Conservation (phyloP, 2,113 vertebrate genomes). For the Erythrolamprus reginae region DNA sequence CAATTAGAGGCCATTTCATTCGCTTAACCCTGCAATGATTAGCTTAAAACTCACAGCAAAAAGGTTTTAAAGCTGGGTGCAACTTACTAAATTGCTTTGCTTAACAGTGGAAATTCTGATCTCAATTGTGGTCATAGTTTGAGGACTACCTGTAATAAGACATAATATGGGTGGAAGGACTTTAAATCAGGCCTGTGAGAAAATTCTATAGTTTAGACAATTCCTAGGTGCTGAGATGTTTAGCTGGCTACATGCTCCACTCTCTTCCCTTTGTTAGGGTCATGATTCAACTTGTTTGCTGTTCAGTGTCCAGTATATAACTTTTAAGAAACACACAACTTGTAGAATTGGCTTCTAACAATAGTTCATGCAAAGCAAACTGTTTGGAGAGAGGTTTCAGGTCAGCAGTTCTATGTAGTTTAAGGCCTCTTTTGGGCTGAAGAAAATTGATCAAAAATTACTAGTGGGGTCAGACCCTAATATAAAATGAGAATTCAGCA, state of each 20-base stretch:
- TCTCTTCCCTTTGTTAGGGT: not conserved
- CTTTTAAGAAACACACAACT: not conserved
- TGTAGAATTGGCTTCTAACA: not conserved
- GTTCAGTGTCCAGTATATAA: not conserved
- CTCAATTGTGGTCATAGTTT: not conserved
- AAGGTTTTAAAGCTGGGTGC: not conserved
- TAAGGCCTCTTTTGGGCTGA: not conserved
- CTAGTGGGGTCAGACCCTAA: not conserved
- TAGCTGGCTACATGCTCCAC: not conserved
- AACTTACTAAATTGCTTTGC: not conserved
- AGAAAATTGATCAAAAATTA: not conserved
- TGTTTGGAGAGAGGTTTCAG: not conserved
- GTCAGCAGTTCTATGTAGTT: not conserved
- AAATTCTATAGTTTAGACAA: not conserved
- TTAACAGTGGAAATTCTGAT: not conserved
- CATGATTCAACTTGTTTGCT: not conserved
- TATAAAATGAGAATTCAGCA: not conserved
- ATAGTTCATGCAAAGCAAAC: not conserved
- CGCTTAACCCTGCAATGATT: not conserved
- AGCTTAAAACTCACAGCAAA: not conserved
- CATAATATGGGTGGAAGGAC: not conserved
- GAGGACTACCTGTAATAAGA: not conserved
- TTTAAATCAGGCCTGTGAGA: not conserved
- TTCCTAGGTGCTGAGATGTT: not conserved
- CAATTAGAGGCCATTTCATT: not conserved